phyloP scores from a whole-genome alignment of 2,797 vertebrate species.

The Scolopax bukidnonensis region DNA sequence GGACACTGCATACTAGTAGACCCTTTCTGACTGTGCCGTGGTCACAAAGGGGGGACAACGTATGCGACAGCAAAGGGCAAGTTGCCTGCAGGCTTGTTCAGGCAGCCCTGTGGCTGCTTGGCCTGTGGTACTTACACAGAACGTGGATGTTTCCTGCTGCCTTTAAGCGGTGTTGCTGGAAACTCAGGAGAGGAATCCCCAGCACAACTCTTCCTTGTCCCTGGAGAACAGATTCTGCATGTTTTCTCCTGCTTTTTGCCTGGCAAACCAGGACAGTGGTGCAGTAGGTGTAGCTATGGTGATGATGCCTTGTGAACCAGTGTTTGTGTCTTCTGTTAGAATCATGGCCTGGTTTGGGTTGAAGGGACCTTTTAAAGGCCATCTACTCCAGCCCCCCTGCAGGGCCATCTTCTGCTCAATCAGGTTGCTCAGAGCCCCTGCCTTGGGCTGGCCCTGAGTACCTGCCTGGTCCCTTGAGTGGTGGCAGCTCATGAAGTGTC shows the following conservation, averaged over 20 bases:
- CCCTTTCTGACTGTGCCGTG: conserved; percentile 78
- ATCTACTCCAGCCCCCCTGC: not conserved
- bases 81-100: not conserved
- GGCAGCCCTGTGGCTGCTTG: not conserved
- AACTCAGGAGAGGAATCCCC: not conserved
- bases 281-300: accelerated
- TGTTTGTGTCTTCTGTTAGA: not conserved
- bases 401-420: not conserved
- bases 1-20: conserved; percentile 79
- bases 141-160: not conserved
- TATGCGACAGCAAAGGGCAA: conserved; percentile 79
- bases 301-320: accelerated
- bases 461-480: not conserved
- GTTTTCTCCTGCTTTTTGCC: not conserved
- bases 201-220: not conserved
- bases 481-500: not conserved
- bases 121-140: not conserved
- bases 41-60: conserved; percentile 81
- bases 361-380: not conserved
- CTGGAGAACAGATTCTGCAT: not conserved
- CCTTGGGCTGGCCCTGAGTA: not conserved
- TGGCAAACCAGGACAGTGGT: accelerated
- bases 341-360: not conserved
- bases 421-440: not conserved
- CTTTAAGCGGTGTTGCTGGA: not conserved